Percentiles rank a stretch among this genome's conserved stretches.
Evolutionary conservation across 2,888 invertebrate genomes (phyloP).

Genomic region (Ellobium chinense): DNA sequence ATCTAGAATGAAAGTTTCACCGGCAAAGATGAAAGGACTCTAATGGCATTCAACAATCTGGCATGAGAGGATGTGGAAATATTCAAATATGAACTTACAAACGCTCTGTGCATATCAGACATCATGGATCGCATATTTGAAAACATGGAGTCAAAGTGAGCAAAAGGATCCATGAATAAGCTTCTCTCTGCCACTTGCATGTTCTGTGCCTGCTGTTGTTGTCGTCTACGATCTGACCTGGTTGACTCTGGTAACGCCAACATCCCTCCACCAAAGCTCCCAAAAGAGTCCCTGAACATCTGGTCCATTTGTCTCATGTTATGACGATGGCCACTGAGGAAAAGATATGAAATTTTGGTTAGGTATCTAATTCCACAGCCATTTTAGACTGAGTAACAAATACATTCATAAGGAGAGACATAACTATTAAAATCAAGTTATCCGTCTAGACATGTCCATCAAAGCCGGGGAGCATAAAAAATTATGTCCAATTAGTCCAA

Average conservation of each 20-base stretch:
- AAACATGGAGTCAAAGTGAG: conserved; percentile 65
- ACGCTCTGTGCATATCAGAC: conserved; percentile 64
- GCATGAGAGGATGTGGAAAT: too few relatives aligned
- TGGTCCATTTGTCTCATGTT: conserved; percentile 64
- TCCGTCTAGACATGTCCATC: too few relatives aligned
- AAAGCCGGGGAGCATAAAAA: too few relatives aligned
- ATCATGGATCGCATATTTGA: conserved; percentile 71
- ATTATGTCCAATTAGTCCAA: too few relatives aligned
- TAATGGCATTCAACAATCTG: too few relatives aligned
- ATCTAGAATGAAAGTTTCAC: too few relatives aligned
- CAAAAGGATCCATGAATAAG: conserved; percentile 46
- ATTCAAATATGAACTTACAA: conserved; percentile 73
- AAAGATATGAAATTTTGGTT: neutral
- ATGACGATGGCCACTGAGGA: conserved; percentile 52
- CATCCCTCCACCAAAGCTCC: conserved; percentile 29
- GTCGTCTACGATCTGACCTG: conserved; percentile 27
- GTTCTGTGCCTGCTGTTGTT: conserved; percentile 44
- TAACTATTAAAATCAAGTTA: neutral
- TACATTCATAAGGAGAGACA: neutral
- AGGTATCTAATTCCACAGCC: neutral
- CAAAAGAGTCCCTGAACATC: conserved; percentile 60
- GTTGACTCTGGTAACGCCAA: conserved; percentile 3
- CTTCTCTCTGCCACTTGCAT: conserved; percentile 37
- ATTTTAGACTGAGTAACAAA: neutral
- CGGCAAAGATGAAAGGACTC: too few relatives aligned